Base-by-base conservation (phyloP, 2,113 vertebrate species). In the Equus quagga region DNA sequence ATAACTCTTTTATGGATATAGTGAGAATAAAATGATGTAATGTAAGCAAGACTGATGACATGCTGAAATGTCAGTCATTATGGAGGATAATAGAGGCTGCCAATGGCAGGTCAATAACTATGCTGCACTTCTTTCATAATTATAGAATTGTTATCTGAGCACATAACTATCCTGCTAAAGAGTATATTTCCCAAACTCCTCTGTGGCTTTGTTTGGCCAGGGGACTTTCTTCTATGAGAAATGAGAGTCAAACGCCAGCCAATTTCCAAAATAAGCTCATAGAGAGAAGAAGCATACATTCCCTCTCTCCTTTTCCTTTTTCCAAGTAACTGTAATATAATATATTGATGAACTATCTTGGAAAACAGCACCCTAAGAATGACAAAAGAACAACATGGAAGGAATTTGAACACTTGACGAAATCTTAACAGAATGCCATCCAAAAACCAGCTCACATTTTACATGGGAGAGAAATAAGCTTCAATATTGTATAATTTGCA, bases 291-390 rank as follows among this genome's bases (percentile, higher is more conserved):
- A 17, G 4, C 5, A 4, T 54, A 54, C 51, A 14, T 54, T 54
- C 60, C 1, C 6, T 17, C 17, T 3, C 19, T 21, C 13, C 10
- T 26, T 8, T 19, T 2, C 3, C 51, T 33, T 21, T 31, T 8
- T 0, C 11, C 15, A 2, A 19, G 54, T 4, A 10, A 46, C 13
- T 13, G 14, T 23, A 64, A 33, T 8, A 3, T 31, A 5, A 0
- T 36, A 10, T 8, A 36, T 17, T 8, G 2, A 64, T 4, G 26
- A 21, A 33, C 0, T 8, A 8, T 36, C 21, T 64, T 26, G 5
- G 23, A 31, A 82, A 82, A 41, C 4, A 56, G 49, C 58, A 64
- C 2, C 36, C 19, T 8, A 9, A 51, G 8, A 15, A n/a, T 12
- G 8, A 65, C 9, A 2, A 31, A 67, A 84, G 15, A 23, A 46